phyloP scores from a whole-genome alignment of 2,797 vertebrate genomes.

The Sitta carolinensis region DNA sequence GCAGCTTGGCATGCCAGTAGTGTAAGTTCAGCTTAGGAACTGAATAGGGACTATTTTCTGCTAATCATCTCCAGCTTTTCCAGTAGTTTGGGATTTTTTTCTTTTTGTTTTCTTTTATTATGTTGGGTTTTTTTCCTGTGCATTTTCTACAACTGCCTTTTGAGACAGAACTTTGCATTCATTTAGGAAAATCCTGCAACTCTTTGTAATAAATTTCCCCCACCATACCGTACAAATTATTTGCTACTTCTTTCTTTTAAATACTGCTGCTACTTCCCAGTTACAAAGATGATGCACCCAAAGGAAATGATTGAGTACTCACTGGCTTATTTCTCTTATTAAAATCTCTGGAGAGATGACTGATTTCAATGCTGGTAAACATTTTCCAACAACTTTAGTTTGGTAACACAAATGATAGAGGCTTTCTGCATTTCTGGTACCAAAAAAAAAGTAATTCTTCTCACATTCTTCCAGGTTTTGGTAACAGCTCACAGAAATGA shows the following conservation, averaged over 20 bases:
- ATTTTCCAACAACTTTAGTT: neutral
- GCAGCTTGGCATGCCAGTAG: neutral
- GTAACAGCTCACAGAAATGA: neutral
- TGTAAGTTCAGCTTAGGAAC: neutral
- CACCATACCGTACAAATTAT: neutral
- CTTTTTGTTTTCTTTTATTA: neutral
- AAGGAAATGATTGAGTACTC: neutral
- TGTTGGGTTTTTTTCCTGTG: neutral
- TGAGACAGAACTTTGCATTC: neutral
- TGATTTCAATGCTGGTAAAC: neutral
- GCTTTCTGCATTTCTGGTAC: neutral
- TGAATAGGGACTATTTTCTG: neutral
- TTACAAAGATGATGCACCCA: neutral
- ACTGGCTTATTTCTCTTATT: neutral
- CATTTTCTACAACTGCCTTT: neutral
- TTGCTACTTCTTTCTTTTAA: neutral
- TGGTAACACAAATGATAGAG: neutral
- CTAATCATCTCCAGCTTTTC: neutral
- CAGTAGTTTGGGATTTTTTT: fast-evolving
- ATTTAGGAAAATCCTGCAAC: neutral
- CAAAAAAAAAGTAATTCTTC: neutral
- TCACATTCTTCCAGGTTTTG: neutral
- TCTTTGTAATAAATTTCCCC: neutral
- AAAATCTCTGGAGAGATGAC: neutral
- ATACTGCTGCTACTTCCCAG: neutral